Conservation (phyloP, 2,888 invertebrate species). For the Orthonychiurus folsomi region DNA sequence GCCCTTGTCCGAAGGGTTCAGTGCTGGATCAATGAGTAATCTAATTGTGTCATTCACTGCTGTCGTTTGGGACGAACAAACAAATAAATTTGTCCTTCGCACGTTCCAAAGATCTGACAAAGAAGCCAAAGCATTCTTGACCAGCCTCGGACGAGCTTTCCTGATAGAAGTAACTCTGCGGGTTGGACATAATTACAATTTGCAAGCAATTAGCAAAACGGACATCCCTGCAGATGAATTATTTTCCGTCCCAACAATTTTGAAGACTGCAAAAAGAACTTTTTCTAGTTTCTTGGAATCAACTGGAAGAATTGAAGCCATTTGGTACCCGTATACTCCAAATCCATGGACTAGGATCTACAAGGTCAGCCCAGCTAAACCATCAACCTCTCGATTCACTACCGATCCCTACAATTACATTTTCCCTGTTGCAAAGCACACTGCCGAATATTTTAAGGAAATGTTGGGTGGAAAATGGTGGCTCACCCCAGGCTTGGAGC, state of each 20-base stretch:
- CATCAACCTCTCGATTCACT: too few species aligned
- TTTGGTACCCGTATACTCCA: conserved; percentile 20
- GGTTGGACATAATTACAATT: background rate
- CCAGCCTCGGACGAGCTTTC: conserved; percentile 6
- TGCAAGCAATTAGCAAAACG: conserved; percentile 9
- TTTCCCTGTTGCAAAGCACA: too few species aligned
- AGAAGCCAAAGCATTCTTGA: conserved; percentile 20
- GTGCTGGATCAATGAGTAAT: conserved; percentile 18
- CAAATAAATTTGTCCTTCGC: conserved; percentile 15
- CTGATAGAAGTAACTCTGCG: conserved; percentile 7
- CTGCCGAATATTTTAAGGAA: too few species aligned
- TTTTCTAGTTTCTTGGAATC: background rate
- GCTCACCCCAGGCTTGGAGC: too few species aligned
- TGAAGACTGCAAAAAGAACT: background rate
- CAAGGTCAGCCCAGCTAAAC: too few species aligned
- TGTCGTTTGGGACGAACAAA: conserved; percentile 17
- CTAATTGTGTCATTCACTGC: conserved; percentile 23
- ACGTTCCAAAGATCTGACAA: conserved; percentile 19
- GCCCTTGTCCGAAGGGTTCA: background rate
- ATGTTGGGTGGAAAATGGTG: too few species aligned
- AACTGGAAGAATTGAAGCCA: conserved; percentile 7
- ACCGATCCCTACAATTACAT: too few species aligned
- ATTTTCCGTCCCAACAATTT: background rate
- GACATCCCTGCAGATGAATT: conserved; percentile 5
- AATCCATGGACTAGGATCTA: conserved; percentile 26